Evolutionary conservation across 1,140 invertebrate species (phyloP), one percentile per base, ranked within the genome.

Genomic region (Hylaeus volcanicus): DNA sequence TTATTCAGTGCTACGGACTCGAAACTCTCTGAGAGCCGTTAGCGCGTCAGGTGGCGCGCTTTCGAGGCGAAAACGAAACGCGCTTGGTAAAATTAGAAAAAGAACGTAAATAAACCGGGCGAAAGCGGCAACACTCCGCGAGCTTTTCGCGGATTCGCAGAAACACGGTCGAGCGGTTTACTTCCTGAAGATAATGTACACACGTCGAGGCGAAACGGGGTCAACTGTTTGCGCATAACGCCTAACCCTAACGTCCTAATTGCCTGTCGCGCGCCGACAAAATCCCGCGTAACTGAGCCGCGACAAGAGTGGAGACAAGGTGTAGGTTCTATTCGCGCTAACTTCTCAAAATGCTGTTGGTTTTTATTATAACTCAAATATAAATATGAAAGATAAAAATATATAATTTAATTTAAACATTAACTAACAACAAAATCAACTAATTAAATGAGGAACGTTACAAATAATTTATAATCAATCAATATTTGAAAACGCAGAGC

Each of bases 191-290:
- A 85, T 86, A 82, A 82, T 72, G 55, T 65, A 70, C 71, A 74
- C 71, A 53, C 66, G 74, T 39, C 60, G 51, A 6, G 74, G 65
- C 64, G 83, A 85, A 86, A 85, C 80, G 66, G 66, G 83, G 84
- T 85, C 84, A 85, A 82, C 61, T 65, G 80, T 86, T 75, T 85
- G 79, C 84, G 83, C 83, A 82, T 85, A 86, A 69, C 79, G 71
- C 84, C 56, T 66, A 77, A 86, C 82, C 26, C 26, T 26, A 26
- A 26, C 26, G 26, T 26, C 26, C 26, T 26, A 26, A 26, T 26
- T 26, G 26, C 26, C 26, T 26, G 26, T 26, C 26, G 26, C 26
- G 26, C 26, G 26, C 26, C 26, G 26, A 26, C 26, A 26, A 26
- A 26, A 26, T 26, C 26, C 26, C 26, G 26, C 26, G 26, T 26